These are phyloP conservation scores for Centropyge bicolor DNA, from an alignment of 2,797 vertebrate genomes.

Conservation along the genomic window DNA sequence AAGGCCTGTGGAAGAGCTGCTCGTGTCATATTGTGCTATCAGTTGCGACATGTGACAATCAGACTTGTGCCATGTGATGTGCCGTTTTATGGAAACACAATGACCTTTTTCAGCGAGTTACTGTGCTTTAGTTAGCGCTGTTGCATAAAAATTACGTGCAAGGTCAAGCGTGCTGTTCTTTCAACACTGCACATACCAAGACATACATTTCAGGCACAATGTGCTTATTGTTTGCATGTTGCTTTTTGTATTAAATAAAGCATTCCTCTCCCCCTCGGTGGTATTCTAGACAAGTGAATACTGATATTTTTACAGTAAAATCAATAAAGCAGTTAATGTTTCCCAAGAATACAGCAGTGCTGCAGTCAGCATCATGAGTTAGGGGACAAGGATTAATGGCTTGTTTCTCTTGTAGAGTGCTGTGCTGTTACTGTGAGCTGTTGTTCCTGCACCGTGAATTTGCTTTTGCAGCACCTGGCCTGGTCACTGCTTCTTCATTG, in stretches of 20 bases:
- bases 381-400: conserved; percentile 72
- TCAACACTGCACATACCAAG: neutral
- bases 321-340: conserved; percentile 65
- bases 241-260: conserved; percentile 25
- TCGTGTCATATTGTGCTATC: conserved; percentile 28
- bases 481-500: conserved; percentile 13
- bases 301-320: conserved; percentile 52
- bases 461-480: conserved; percentile 59
- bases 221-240: conserved; percentile 33
- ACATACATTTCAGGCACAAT: neutral
- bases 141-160: neutral
- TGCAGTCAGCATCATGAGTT: conserved; percentile 69
- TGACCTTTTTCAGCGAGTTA: conserved; percentile 20
- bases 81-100: conserved; percentile 56
- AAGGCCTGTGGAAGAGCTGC: conserved; percentile 20
- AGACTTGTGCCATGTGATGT: conserved; percentile 51
- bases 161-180: neutral
- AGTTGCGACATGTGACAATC: conserved; percentile 59
- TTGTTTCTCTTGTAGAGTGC: conserved; percentile 41
- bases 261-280: conserved; percentile 3
- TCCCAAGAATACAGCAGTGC: conserved; percentile 17
- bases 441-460: conserved; percentile 47
- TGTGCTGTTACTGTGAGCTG: conserved; percentile 32
- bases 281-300: conserved; percentile 25
- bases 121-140: neutral